Evolutionary conservation across 2,113 vertebrate genomes (phyloP).

Genomic region (Onychostoma macrolepis): DNA sequence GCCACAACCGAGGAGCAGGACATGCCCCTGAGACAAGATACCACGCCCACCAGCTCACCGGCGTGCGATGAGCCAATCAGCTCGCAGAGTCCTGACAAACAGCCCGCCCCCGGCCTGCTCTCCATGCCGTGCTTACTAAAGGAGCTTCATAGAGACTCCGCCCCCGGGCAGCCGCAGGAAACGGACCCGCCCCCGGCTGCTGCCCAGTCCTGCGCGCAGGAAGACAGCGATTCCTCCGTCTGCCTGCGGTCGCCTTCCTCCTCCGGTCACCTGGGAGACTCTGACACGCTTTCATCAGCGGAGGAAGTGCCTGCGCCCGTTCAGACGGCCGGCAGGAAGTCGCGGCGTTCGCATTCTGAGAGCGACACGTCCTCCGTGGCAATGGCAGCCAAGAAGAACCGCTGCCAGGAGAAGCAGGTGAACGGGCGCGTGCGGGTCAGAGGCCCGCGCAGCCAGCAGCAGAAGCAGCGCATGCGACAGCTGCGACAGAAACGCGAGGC

Average conservation of each 20-base stretch:
- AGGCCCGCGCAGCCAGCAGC: slow-evolving; percentile 93
- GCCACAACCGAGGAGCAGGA: slow-evolving; percentile 77
- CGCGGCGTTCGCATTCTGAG: slow-evolving; percentile 89
- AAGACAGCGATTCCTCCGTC: slow-evolving; percentile 96
- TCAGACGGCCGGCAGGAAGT: slow-evolving; percentile 80
- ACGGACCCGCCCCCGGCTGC: slow-evolving; percentile 83
- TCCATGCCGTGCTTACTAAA: slow-evolving; percentile 96
- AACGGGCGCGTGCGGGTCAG: slow-evolving; percentile 87
- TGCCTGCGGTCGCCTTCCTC: slow-evolving; percentile 97
- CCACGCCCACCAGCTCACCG: slow-evolving; percentile 73
- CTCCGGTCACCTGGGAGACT: slow-evolving; percentile 95
- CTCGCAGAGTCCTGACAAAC: slow-evolving; percentile 77
- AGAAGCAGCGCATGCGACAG: slow-evolving; percentile 94
- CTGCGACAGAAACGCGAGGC: slow-evolving; percentile 94
- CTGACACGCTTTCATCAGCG: slow-evolving; percentile 92
- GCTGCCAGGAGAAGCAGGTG: slow-evolving; percentile 87
- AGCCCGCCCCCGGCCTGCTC: slow-evolving; percentile 74
- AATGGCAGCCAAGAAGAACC: slow-evolving; percentile 98
- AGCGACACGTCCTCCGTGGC: slow-evolving; percentile 85
- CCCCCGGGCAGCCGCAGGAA: slow-evolving; percentile 86
- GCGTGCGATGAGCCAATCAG: slow-evolving; percentile 78
- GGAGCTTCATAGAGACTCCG: slow-evolving; percentile 92
- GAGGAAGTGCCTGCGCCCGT: slow-evolving; percentile 80
- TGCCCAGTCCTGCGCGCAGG: slow-evolving; percentile 68
- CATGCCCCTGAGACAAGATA: slow-evolving; percentile 80